These are phyloP conservation scores for Lipophrys pholis DNA, from an alignment of 2,113 vertebrate genomes.

Conservation along the genomic window DNA sequence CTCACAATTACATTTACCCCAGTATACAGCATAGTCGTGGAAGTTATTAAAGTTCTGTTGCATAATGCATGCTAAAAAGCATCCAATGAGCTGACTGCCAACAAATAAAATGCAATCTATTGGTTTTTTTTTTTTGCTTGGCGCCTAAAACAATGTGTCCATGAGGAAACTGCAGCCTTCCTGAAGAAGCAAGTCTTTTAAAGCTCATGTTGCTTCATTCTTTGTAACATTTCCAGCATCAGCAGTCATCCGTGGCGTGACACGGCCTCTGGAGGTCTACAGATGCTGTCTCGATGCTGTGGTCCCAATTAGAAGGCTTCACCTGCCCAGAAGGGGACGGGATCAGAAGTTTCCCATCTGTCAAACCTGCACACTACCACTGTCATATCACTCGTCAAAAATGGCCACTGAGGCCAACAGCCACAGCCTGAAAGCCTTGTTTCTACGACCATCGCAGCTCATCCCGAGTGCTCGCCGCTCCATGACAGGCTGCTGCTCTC, in stretches of 20 bases:
- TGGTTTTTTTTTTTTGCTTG: not conserved
- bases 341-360: constrained; percentile 57
- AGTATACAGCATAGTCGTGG: too few relatives aligned
- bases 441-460: constrained; percentile 46
- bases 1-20: too few relatives aligned
- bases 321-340: constrained; percentile 60
- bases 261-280: constrained; percentile 51
- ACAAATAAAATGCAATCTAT: too few relatives aligned
- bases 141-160: not conserved
- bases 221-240: constrained; percentile 46
- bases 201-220: constrained; percentile 23
- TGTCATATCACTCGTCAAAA: constrained; percentile 58
- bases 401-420: constrained; percentile 40
- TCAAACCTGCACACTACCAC: constrained; percentile 49
- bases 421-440: constrained; percentile 53
- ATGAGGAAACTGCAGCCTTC: not conserved
- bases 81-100: too few relatives aligned
- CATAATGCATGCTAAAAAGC: too few relatives aligned
- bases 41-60: too few relatives aligned
- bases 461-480: constrained; percentile 22
- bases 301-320: constrained; percentile 78
- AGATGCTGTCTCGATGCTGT: constrained; percentile 28
- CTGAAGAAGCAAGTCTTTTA: constrained; percentile 6
- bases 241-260: constrained; percentile 30
- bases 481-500: constrained; percentile 52